These are phyloP conservation scores for Ciconia nigra DNA, from an alignment of 2,797 vertebrate genomes.

Conservation along the genomic window DNA sequence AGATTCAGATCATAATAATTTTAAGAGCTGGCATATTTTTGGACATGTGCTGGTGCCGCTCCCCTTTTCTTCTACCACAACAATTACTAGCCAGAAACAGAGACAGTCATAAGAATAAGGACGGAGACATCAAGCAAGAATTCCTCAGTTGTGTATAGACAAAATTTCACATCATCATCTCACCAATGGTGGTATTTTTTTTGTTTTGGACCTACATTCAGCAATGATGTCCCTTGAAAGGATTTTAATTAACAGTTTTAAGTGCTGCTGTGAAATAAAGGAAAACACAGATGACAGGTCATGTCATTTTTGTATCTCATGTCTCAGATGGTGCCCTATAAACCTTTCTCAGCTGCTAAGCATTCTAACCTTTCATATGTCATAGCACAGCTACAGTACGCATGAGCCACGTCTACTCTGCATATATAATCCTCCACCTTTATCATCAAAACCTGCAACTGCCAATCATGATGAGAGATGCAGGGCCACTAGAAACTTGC, in stretches of 20 bases:
- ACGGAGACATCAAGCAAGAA: not conserved
- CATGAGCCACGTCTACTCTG: not conserved
- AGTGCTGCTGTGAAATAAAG: not conserved
- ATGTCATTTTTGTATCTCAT: not conserved
- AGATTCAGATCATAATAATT: not conserved
- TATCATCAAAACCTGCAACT: not conserved
- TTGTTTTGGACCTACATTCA: not conserved
- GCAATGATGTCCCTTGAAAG: not conserved
- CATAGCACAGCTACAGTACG: not conserved
- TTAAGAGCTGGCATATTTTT: not conserved
- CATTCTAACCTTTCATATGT: not conserved
- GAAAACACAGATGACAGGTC: not conserved
- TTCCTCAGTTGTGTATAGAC: not conserved
- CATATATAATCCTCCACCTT: not conserved
- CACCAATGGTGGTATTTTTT: not conserved
- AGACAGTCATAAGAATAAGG: not conserved
- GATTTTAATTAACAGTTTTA: not conserved
- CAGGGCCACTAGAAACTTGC: not conserved
- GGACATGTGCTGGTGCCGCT: not conserved
- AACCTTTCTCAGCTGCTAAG: not conserved
- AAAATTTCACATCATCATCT: not conserved
- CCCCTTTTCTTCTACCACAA: not conserved
- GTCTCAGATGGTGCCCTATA: not conserved
- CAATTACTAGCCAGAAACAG: not conserved
- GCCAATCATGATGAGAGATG: not conserved